Base-by-base conservation (phyloP, 2,888 invertebrate species). In the Stomorhina lunata region DNA sequence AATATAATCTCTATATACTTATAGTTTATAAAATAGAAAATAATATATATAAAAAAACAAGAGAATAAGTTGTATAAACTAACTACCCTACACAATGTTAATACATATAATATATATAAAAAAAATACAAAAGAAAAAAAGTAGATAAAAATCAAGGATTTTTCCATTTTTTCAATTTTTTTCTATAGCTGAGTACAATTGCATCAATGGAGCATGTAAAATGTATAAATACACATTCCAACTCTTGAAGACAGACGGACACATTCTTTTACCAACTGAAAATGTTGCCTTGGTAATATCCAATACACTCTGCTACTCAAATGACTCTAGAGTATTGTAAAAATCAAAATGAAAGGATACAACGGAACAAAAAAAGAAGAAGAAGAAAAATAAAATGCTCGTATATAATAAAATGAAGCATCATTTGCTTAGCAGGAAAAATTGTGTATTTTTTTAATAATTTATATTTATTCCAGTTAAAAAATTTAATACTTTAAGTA, bases 231-330 rank as follows among this genome's bases (percentile, higher is more conserved):
- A 68, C 29, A 76, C 76, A 76, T 59, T 37, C 32, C 4, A 15
- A 55, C 22, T n/a, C 15, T 27, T 25, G 34, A 17, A 20, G 0
- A 48, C 17, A 20, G 7, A 29, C 55, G 17, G 17, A 15, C 29
- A 34, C 50, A 66, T 4, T 32, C 32, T 17, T 32, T 20, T 20
- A 72, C 29, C 20, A n/a, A 53, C 25, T 50, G 34, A n/a, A 15
- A 50, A 73, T 72, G 43, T 79, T 73, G 37, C 79, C 72, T 43
- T 66, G 59, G 72, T 32, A 73, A 73, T 79, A 65, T 48, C 29
- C 37, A 72, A 79, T 79, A 79, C 66, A 73, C 72, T 66, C 40
- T 50, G 72, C 79, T 79, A 79, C 79, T 79, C 65, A 79, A 79
- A 79, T 79, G 72, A 66, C 79, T 79, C 79, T 32, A 34, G 79